Evolutionary conservation across 2,797 vertebrate species (phyloP).

Genomic region (Muraenolepis orangiensis): DNA sequence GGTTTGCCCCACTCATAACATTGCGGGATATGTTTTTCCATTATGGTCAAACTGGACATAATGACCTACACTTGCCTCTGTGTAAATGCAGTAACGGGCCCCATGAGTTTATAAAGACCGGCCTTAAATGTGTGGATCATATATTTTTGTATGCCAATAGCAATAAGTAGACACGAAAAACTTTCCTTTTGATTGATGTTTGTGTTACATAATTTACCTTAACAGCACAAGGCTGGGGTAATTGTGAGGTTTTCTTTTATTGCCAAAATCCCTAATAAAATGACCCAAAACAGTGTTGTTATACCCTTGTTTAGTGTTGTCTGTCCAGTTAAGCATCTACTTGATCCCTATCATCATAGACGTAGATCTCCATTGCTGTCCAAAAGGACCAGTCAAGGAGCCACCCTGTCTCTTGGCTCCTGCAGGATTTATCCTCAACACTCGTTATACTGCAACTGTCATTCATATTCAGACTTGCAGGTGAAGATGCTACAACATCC

Average conservation of each 20-base stretch:
- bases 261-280: neutral
- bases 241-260: neutral
- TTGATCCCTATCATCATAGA: neutral
- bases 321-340: neutral
- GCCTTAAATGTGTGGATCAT: conserved; percentile 21
- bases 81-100: conserved; percentile 41
- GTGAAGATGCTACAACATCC: neutral
- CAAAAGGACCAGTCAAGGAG: neutral
- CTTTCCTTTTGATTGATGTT: neutral
- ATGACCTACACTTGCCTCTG: conserved; percentile 34
- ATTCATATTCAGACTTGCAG: neutral
- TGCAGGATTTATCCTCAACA: neutral
- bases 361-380: neutral
- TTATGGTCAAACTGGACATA: conserved; percentile 41
- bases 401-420: neutral
- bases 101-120: conserved; percentile 28
- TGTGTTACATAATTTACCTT: neutral
- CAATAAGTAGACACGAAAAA: neutral
- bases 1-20: conserved; percentile 37
- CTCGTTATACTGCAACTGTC: neutral
- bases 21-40: conserved; percentile 26
- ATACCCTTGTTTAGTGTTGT: neutral
- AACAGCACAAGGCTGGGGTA: neutral
- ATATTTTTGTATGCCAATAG: neutral
- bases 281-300: neutral